phyloP scores from a whole-genome alignment of 2,888 invertebrate genomes.

The Lathronympha strigana region DNA sequence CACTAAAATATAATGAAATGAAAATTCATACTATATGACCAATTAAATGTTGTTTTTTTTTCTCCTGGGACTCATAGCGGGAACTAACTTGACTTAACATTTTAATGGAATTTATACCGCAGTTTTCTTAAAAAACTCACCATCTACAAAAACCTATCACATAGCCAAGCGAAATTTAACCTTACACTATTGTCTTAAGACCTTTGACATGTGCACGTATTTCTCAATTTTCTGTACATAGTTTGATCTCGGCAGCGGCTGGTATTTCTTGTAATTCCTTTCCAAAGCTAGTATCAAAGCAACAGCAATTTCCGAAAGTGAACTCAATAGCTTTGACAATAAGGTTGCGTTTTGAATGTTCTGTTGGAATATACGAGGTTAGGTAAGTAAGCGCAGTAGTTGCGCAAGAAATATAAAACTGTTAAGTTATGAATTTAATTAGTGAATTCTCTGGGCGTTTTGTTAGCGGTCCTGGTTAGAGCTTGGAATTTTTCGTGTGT shows the following conservation, averaged over 20 bases:
- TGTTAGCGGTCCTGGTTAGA: conserved; percentile 2
- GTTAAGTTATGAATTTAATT: conserved; percentile 33
- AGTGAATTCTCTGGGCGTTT: conserved; percentile 18
- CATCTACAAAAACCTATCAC: conserved; percentile 6
- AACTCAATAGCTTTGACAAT: background rate
- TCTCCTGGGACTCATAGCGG: background rate
- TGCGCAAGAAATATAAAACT: conserved; percentile 30
- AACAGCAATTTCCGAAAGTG: background rate
- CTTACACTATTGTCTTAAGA: conserved; percentile 1
- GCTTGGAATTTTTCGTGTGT: background rate
- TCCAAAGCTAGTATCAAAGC: background rate
- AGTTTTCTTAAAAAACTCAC: conserved; percentile 14
- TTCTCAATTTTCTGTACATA: conserved; percentile 15
- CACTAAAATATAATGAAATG: too few species aligned
- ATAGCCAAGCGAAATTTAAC: background rate
- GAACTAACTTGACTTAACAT: conserved; percentile 19
- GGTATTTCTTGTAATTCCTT: background rate
- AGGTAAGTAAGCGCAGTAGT: background rate
- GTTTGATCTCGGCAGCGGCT: conserved; percentile 2
- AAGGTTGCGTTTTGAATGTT: background rate
- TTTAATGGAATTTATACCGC: conserved; percentile 16
- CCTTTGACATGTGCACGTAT: background rate
- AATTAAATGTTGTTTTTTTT: background rate
- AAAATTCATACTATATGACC: background rate
- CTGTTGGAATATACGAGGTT: background rate